These are phyloP conservation scores for Lonchura striata DNA, from an alignment of 2,113 vertebrate genomes.

Conservation along the genomic window DNA sequence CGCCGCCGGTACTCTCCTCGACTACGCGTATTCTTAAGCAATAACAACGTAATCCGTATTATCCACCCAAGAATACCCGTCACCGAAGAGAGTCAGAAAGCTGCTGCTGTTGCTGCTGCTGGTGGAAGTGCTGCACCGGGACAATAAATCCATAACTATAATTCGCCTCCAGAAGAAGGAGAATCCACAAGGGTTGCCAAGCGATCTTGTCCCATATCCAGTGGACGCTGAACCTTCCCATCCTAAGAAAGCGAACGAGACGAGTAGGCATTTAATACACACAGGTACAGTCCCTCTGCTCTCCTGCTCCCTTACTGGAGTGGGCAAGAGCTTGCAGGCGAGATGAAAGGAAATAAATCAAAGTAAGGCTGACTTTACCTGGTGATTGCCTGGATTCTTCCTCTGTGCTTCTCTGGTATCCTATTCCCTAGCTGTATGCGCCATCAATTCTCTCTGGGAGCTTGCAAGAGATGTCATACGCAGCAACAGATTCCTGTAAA, in stretches of 20 bases:
- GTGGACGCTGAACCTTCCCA: conserved; percentile 59
- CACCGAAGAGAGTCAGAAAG: conserved; percentile 99
- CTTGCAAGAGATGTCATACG: conserved; percentile 61
- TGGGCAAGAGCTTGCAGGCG: neutral
- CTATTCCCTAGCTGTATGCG: conserved; percentile 47
- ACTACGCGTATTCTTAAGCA: conserved; percentile 99
- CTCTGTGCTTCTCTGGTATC: conserved; percentile 57
- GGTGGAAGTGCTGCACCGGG: conserved; percentile 70
- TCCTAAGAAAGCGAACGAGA: conserved; percentile 76
- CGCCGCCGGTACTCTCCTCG: conserved; percentile 99
- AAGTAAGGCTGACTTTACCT: conserved; percentile 72
- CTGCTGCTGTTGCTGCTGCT: conserved; percentile 50
- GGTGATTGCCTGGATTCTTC: conserved; percentile 53
- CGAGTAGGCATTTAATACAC: conserved; percentile 61
- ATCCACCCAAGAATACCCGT: conserved; percentile 99
- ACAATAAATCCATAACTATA: conserved; percentile 85
- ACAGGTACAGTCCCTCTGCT: neutral
- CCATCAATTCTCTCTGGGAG: conserved; percentile 51
- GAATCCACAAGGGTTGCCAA: conserved; percentile 75
- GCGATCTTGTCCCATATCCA: conserved; percentile 74
- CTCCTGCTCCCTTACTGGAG: conserved; percentile 8
- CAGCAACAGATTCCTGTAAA: conserved; percentile 75
- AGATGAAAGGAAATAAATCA: conserved; percentile 49
- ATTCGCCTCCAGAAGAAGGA: conserved; percentile 72
- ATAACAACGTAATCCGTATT: conserved; percentile 99